Base-by-base conservation (phyloP, 1,140 invertebrate species). In the Drosophila serrata region DNA sequence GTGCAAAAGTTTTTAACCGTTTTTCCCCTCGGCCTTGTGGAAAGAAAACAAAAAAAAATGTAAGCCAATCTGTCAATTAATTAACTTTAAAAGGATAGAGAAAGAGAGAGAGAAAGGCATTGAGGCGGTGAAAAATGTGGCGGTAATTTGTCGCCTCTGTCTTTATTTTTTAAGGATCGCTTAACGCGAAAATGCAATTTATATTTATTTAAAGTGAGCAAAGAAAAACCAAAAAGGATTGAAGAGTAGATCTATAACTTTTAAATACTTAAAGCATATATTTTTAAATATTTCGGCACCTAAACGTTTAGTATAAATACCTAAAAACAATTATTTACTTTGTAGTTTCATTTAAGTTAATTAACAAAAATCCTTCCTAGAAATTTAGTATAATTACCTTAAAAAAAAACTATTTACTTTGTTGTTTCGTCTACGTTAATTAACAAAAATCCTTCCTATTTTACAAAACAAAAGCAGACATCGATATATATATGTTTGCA, bases 51-150 rank as follows among this genome's bases (percentile, higher is more conserved):
- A 46, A 29, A 22, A 43, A 24, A 63, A 81, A 79, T 64, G 64
- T 85, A 68, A 79, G 82, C 60, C 61, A 67, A 86, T 85, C 82
- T 86, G 82, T 86, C 82, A 87, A 85, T 86, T 86, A 87, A 75
- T 82, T 78, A 60, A 40, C 27, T 33, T 57, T 33, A 58, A 39
- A 33, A 31, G 24, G n/a, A 17, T 6, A 13, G 3, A 33, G 9
- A 11, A 9, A 40, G 5, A 19, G 42, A 22, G 9, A 24, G 19
- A 15, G 19, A 37, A 11, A n/a, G 57, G 35, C 57, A 35, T 40
- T 61, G 15, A 40, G 35, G 57, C 29, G 61, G 49, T 40, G 46
- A 61, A 45, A 72, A 77, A 61, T 43, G 22, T 8, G 22, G 31
- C 24, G 9, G 60, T 53, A 51, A 69, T 77, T 73, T 63, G 46